These are phyloP conservation scores for Calephelis perditalis DNA, from an alignment of 2,888 invertebrate genomes.

Conservation along the genomic window DNA sequence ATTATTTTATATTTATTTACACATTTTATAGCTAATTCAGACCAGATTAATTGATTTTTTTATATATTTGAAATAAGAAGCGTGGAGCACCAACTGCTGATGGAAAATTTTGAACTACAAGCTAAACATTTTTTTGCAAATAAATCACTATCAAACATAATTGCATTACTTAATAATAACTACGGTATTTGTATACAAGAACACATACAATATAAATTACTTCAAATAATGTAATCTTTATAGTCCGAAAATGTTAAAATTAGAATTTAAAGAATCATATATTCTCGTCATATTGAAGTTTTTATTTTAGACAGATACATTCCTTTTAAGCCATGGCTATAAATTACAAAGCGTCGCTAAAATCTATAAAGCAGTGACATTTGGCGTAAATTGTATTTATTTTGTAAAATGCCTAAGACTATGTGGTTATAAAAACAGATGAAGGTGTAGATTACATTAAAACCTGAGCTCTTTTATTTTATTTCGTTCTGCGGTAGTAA, in stretches of 20 bases:
- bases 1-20: conserved; percentile 56
- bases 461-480: not conserved
- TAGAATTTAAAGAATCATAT: no score
- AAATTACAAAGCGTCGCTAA: conserved; percentile 13
- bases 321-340: not conserved
- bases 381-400: conserved; percentile 2
- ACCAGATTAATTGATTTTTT: conserved; percentile 22
- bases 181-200: no score
- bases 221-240: no score
- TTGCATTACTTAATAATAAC: no score
- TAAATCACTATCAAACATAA: no score
- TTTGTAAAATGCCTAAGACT: not conserved
- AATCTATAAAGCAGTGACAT: not conserved
- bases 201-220: no score
- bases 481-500: no score
- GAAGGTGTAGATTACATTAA: not conserved
- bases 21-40: conserved; percentile 28
- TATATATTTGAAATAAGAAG: conserved; percentile 20
- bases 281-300: no score
- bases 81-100: not conserved
- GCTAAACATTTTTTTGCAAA: no score
- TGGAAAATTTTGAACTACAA: no score
- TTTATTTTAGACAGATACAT: no score
- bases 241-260: no score
- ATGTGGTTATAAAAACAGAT: not conserved